phyloP scores from a whole-genome alignment of 1,140 invertebrate species.

The Rhizoglyphus robini region DNA sequence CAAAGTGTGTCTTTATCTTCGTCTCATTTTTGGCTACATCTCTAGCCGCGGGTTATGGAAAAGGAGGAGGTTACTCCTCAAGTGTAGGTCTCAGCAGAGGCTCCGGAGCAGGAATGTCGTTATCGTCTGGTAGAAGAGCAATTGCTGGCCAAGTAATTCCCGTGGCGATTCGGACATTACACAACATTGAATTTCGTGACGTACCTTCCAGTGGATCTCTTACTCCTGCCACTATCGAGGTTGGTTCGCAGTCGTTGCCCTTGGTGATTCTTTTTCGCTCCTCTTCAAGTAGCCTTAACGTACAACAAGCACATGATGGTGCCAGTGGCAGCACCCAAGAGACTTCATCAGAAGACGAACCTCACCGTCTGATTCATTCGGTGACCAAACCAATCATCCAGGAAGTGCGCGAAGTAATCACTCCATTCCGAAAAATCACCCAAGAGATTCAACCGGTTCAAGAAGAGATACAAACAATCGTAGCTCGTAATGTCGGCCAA shows the following conservation, averaged over 20 bases:
- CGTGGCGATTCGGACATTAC: conserved; percentile 8
- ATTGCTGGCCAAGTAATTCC: background rate
- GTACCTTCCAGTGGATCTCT: background rate
- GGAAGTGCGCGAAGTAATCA: background rate
- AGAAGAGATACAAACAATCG: background rate
- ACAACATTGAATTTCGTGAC: background rate
- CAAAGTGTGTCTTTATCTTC: too few relatives aligned
- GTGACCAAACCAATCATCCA: conserved; percentile 16
- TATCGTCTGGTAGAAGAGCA: background rate
- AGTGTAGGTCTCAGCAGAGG: too few relatives aligned
- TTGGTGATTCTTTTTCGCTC: conserved; percentile 9
- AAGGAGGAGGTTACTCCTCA: too few relatives aligned
- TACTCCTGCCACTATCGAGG: conserved; percentile 4
- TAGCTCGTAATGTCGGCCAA: background rate
- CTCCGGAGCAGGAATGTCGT: too few relatives aligned
- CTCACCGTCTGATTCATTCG: background rate
- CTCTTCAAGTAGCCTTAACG: background rate
- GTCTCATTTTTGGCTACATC: too few relatives aligned
- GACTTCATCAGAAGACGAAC: background rate
- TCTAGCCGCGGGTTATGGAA: too few relatives aligned
- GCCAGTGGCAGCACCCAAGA: background rate
- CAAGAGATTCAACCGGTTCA: background rate
- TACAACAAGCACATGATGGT: conserved; percentile 13
- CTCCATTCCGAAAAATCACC: background rate
- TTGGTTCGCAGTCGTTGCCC: background rate